phyloP scores from a whole-genome alignment of 1,140 invertebrate species.

The Pseudobourletiella spinata region DNA sequence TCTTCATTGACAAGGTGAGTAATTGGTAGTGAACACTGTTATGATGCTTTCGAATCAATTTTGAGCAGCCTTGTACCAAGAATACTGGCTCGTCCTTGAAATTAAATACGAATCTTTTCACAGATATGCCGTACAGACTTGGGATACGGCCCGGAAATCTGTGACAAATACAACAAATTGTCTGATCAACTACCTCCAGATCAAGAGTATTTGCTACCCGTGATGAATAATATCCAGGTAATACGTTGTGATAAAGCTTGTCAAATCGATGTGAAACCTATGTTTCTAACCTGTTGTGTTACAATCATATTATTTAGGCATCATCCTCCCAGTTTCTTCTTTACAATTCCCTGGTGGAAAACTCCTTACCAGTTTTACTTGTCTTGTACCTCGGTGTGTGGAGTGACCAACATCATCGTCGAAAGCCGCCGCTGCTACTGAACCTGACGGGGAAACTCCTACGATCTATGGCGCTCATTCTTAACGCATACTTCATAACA shows the following conservation, averaged over 20 bases:
- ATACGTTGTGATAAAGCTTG: no score
- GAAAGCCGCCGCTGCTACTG: conserved; percentile 50
- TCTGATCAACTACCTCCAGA: conserved; percentile 7
- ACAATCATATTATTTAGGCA: no score
- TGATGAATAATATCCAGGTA: conserved; percentile 32
- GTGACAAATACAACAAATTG: no score
- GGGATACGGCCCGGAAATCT: no score
- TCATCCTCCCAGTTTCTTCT: conserved; percentile 50
- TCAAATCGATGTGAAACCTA: no score
- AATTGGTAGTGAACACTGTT: neutral
- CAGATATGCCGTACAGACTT: no score
- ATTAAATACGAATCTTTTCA: neutral
- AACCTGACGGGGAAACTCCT: conserved; percentile 47
- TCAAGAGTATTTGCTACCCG: conserved; percentile 13
- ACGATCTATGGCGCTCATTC: conserved; percentile 43
- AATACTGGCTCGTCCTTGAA: no score
- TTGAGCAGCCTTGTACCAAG: no score
- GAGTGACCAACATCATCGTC: conserved; percentile 50
- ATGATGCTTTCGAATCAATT: neutral
- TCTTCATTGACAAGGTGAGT: conserved; percentile 35
- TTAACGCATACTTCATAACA: conserved; percentile 36
- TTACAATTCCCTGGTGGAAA: conserved; percentile 53
- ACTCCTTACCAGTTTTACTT: conserved; percentile 48
- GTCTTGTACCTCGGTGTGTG: conserved; percentile 53
- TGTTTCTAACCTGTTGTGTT: no score